These are phyloP conservation scores for Syngnathoides biaculeatus DNA, from an alignment of 2,113 vertebrate genomes.

Conservation along the genomic window DNA sequence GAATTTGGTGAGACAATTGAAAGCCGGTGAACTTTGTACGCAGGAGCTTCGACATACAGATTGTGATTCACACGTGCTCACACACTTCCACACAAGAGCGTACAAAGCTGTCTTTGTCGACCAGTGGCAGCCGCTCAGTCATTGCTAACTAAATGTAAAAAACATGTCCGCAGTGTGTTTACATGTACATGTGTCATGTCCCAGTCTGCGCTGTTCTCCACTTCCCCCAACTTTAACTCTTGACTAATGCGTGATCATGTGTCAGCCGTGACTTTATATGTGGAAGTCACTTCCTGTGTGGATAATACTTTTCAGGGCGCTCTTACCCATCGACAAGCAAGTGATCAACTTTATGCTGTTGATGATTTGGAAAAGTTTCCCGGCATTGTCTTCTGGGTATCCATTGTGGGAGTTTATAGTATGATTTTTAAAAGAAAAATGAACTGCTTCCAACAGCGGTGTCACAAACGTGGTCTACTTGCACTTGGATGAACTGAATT, in stretches of 20 bases:
- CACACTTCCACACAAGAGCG: constrained; percentile 23
- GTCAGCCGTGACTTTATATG: constrained; percentile 35
- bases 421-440: neutral
- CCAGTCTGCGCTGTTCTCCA: constrained; percentile 48
- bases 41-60: constrained; percentile 55
- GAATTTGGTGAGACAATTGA: constrained; percentile 52
- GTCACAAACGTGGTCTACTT: neutral
- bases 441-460: neutral
- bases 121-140: constrained; percentile 46
- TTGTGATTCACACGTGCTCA: constrained; percentile 69
- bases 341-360: neutral
- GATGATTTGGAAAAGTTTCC: neutral
- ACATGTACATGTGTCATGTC: constrained; percentile 40
- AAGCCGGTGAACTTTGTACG: constrained; percentile 43
- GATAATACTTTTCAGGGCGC: neutral
- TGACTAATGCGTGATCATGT: constrained; percentile 33
- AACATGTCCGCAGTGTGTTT: constrained; percentile 32
- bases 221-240: constrained; percentile 22
- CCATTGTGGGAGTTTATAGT: neutral
- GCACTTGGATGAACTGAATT: no score
- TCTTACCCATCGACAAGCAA: neutral
- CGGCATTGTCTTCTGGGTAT: neutral
- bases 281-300: constrained; percentile 47
- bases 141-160: constrained; percentile 54
- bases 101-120: constrained; percentile 73